Evolutionary conservation across 2,888 invertebrate genomes (phyloP).

Genomic region (Drosophila picticornis): DNA sequence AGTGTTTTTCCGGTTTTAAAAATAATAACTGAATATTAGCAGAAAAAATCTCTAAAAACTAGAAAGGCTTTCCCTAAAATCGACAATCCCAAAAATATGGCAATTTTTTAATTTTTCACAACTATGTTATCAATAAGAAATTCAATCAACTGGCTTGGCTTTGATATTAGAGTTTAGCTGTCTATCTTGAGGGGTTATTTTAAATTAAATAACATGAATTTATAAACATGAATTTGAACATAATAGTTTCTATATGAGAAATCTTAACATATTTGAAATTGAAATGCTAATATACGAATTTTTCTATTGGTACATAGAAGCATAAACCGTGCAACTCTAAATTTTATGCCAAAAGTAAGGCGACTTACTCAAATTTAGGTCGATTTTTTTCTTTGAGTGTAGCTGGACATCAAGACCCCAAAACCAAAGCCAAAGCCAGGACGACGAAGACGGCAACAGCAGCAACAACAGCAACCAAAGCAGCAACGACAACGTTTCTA

Average conservation of each 20-base stretch:
- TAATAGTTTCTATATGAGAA: background rate
- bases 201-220: background rate
- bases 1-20: background rate
- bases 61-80: background rate
- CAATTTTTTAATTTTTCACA: background rate
- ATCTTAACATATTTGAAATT: too few relatives aligned
- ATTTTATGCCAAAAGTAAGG: background rate
- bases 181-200: background rate
- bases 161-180: background rate
- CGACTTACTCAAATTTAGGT: too few relatives aligned
- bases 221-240: too few relatives aligned
- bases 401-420: conserved; percentile 62
- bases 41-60: background rate
- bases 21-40: too few relatives aligned
- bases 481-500: conserved; percentile 21
- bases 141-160: background rate
- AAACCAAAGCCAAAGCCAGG: conserved; percentile 25
- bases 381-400: background rate
- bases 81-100: background rate
- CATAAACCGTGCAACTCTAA: background rate
- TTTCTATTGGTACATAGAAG: background rate
- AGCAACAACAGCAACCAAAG: conserved; percentile 10
- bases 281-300: background rate
- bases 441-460: conserved; percentile 19
- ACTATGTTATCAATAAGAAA: background rate